phyloP scores from a whole-genome alignment of 2,888 invertebrate genomes.

The Anoplius nigerrimus region DNA sequence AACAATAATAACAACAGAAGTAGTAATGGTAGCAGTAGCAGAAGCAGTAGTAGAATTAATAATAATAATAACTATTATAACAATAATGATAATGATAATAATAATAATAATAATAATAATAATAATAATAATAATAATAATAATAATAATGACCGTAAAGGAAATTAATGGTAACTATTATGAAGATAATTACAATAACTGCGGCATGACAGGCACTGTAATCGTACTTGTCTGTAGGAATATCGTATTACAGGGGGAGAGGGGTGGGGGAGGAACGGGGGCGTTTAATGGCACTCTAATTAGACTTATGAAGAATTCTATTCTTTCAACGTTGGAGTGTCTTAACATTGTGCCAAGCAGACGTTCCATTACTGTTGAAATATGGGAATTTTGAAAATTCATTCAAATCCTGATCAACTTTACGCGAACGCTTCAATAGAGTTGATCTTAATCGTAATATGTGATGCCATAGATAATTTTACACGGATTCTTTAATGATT shows the following conservation, averaged over 20 bases:
- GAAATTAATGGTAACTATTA: neutral
- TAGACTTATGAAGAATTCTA: constrained; percentile 9
- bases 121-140: neutral
- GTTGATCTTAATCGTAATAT: no score
- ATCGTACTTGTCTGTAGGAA: constrained; percentile 51
- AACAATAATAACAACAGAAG: constrained; percentile 43
- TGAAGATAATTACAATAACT: constrained; percentile 42
- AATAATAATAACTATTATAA: constrained; percentile 12
- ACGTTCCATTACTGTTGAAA: constrained; percentile 41
- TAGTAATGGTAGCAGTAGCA: no score
- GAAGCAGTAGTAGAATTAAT: no score
- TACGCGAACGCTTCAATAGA: no score
- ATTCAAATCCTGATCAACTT: no score
- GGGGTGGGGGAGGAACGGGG: no score
- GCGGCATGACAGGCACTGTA: constrained; percentile 33
- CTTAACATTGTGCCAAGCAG: constrained; percentile 41
- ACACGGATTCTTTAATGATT: no score
- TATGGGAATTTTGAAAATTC: neutral
- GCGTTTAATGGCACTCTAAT: constrained; percentile 21
- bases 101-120: no score
- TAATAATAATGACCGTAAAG: no score
- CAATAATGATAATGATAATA: constrained; percentile 25
- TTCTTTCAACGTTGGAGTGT: constrained; percentile 31
- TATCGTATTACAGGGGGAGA: constrained; percentile 56
- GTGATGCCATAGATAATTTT: no score